Evolutionary conservation across 2,888 invertebrate genomes (phyloP).

Genomic region (Sminthurides aquaticus): DNA sequence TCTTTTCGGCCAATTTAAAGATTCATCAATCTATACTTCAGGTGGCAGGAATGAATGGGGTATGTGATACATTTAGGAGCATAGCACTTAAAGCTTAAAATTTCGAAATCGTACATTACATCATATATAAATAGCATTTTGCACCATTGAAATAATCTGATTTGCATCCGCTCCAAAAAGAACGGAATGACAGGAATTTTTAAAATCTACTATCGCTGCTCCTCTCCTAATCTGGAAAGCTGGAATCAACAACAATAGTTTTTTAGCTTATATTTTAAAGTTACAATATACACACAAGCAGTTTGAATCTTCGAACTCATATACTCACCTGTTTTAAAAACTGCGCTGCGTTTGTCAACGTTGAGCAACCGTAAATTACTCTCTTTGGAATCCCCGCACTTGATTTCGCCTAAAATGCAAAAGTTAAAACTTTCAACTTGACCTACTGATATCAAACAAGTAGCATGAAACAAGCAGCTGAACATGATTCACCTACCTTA

Average conservation of each 20-base stretch:
- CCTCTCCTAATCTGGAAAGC: constrained; percentile 16
- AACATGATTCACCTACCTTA: constrained; percentile 54
- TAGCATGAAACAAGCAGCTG: neutral
- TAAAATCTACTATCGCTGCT: constrained; percentile 7
- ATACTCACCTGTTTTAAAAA: constrained; percentile 74
- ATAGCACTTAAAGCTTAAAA: too few species aligned
- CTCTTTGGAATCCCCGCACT: constrained; percentile 61
- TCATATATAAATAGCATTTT: neutral
- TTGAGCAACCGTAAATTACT: constrained; percentile 91
- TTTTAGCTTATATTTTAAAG: neutral
- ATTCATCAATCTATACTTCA: too few species aligned
- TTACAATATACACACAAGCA: too few species aligned
- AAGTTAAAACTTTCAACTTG: neutral
- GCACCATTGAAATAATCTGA: neutral
- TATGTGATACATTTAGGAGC: too few species aligned
- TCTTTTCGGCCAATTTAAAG: too few species aligned
- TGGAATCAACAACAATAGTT: neutral
- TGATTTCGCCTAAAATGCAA: constrained; percentile 46
- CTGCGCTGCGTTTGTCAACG: constrained; percentile 85
- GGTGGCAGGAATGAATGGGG: too few species aligned
- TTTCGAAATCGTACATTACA: neutral
- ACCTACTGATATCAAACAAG: neutral
- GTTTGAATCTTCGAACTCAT: neutral
- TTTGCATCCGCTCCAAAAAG: neutral
- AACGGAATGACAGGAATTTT: too few species aligned